Evolutionary conservation across 2,888 invertebrate species (phyloP).

Genomic region (Parnassius apollo): DNA sequence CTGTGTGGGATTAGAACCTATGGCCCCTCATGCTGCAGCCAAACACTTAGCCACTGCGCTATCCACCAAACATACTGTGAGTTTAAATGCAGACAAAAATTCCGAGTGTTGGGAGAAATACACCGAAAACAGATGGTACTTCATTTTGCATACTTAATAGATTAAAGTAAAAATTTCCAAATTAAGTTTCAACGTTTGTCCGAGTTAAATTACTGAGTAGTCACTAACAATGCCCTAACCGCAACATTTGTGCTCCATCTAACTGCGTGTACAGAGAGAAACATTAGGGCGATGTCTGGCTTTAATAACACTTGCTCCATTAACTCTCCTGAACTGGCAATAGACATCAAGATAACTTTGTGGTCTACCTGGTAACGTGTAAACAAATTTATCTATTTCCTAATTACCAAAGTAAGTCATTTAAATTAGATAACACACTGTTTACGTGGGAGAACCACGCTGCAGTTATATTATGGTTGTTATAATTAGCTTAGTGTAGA

Average conservation of each 20-base stretch:
- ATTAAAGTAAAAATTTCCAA: constrained; percentile 7
- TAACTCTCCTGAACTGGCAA: constrained; percentile 63
- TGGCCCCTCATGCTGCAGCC: no score
- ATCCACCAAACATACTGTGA: no score
- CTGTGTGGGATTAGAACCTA: no score
- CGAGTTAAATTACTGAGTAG: constrained; percentile 23
- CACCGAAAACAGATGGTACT: no score
- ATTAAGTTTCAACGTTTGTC: constrained; percentile 22
- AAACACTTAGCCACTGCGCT: no score
- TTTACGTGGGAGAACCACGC: no score
- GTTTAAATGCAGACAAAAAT: no score
- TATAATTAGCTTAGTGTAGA: no score
- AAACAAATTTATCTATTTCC: constrained; percentile 24
- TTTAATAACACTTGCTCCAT: constrained; percentile 74
- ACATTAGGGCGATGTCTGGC: constrained; percentile 62
- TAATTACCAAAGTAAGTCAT: constrained; percentile 21
- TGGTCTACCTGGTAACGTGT: constrained; percentile 24
- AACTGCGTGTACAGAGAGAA: constrained; percentile 30
- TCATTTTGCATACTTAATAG: no score
- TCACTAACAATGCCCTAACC: constrained; percentile 24
- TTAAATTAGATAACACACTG: constrained; percentile 1
- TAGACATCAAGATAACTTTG: constrained; percentile 31
- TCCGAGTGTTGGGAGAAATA: no score
- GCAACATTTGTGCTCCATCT: constrained; percentile 25
- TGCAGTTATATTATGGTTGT: no score